Conservation (phyloP, 2,113 vertebrate genomes). For the Piprites chloris region DNA sequence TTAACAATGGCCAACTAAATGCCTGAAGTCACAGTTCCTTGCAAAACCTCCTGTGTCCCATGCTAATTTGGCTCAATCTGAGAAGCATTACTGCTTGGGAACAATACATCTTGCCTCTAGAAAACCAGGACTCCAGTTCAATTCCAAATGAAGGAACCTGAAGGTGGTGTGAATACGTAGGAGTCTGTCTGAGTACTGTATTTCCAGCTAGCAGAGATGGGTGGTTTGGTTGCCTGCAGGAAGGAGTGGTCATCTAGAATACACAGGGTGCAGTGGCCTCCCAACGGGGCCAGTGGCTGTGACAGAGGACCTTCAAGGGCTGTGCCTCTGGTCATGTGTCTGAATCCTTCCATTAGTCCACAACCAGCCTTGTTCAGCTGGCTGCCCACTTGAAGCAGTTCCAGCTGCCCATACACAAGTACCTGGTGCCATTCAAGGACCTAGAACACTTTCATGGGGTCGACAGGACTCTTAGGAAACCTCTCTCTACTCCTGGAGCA, state of each 20-base stretch:
- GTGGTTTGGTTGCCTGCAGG: not conserved
- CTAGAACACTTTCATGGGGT: not conserved
- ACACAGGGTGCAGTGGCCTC: not conserved
- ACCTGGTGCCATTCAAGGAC: not conserved
- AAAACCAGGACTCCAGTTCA: not conserved
- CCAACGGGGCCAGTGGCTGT: not conserved
- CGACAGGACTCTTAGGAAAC: not conserved
- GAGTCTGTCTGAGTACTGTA: not conserved
- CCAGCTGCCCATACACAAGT: not conserved
- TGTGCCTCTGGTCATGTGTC: not conserved
- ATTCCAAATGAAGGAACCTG: not conserved
- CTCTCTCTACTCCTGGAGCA: not conserved
- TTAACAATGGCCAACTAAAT: not conserved
- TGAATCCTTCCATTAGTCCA: not conserved
- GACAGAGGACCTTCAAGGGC: not conserved
- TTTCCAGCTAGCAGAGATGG: not conserved
- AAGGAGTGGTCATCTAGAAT: not conserved
- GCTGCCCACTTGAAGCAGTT: not conserved
- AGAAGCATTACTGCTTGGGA: not conserved
- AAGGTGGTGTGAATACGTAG: accelerated
- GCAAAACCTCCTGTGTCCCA: not conserved
- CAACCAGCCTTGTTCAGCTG: not conserved
- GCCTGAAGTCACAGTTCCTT: not conserved
- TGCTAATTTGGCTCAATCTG: not conserved
- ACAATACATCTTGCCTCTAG: not conserved